Conservation (phyloP, 2,888 invertebrate species). For the Laothoe populi region DNA sequence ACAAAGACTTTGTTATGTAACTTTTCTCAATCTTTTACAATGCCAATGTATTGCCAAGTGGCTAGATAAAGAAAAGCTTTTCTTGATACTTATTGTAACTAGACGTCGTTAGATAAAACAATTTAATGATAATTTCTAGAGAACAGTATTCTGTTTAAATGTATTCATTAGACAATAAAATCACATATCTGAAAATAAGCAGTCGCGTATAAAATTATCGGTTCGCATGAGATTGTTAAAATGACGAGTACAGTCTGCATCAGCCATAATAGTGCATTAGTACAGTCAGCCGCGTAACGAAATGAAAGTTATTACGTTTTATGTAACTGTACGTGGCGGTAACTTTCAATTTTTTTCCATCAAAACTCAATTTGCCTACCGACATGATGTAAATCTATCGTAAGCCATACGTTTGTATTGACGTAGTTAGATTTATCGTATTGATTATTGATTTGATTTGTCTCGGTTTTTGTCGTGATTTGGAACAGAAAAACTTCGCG, state of each 20-base stretch:
- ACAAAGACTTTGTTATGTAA: too few species aligned
- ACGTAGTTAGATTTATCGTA: not conserved
- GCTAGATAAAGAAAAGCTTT: too few species aligned
- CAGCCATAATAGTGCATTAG: constrained; percentile 22
- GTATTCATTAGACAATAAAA: not conserved
- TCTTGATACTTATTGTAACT: too few species aligned
- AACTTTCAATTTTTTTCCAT: constrained; percentile 44
- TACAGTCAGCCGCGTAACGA: constrained; percentile 36
- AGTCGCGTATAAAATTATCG: not conserved
- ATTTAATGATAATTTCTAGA: not conserved
- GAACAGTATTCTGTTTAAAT: too few species aligned
- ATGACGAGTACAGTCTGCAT: constrained; percentile 4
- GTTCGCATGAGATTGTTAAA: not conserved
- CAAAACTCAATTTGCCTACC: constrained; percentile 36
- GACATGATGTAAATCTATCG: constrained; percentile 2
- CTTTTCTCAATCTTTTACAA: too few species aligned
- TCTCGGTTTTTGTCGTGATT: not conserved
- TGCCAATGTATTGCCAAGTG: too few species aligned
- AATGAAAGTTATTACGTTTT: constrained; percentile 52
- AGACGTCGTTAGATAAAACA: too few species aligned
- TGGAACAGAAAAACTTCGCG: not conserved
- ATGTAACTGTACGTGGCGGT: constrained; percentile 44
- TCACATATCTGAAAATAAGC: not conserved
- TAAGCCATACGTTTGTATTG: not conserved
- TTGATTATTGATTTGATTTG: not conserved